Base-by-base conservation (phyloP, 1,140 invertebrate species). In the Heliconius melpomene region DNA sequence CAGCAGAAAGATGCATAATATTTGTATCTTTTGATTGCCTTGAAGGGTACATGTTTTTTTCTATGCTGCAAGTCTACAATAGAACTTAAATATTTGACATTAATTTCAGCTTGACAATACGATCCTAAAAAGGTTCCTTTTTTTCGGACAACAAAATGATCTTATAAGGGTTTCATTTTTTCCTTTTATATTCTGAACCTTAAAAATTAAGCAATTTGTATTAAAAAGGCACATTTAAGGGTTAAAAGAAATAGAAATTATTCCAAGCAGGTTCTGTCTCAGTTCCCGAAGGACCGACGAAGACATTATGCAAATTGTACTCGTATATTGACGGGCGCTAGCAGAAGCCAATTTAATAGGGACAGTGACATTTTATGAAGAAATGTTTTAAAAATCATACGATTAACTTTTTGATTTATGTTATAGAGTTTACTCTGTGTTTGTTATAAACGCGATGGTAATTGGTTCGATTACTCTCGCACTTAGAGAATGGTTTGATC, bases 291-390 rank as follows among this genome's bases (percentile, higher is more conserved):
- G 60, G 60, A 29, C 13, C 60, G 60, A 66, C 60, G 26, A 29
- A 66, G 60, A 66, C 60, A 66, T 66, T 66, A 66, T 66, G 60
- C 26, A 66, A 66, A 66, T 66, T 66, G 11, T 36, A 36, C 32
- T 36, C 32, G 7, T 9, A 66, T 29, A 66, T 66, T 66, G 60
- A 66, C 60, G 26, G 60, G 60, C 60, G 60, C 60, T 66, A 11
- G 60, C 23, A 11, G 13, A 29, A 66, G 26, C 60, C 60, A 66
- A 66, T 66, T 66, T 66, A 66, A 26, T 66, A 66, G 11, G 60
- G 23, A 5, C 3, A 29, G 60, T 66, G 23, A 66, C 60, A 66
- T 29, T 66, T 66, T 26, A 16, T 26, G 23, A 29, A 66, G 23
- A 66, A 26, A 66, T 66, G 60, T 16, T 26, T 29, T 26, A 26